A percentile compares a stretch with the other conserved stretches of the same genome.
These are phyloP conservation scores for Monopis laevigella DNA, from an alignment of 2,888 invertebrate species.

Conservation along the genomic window DNA sequence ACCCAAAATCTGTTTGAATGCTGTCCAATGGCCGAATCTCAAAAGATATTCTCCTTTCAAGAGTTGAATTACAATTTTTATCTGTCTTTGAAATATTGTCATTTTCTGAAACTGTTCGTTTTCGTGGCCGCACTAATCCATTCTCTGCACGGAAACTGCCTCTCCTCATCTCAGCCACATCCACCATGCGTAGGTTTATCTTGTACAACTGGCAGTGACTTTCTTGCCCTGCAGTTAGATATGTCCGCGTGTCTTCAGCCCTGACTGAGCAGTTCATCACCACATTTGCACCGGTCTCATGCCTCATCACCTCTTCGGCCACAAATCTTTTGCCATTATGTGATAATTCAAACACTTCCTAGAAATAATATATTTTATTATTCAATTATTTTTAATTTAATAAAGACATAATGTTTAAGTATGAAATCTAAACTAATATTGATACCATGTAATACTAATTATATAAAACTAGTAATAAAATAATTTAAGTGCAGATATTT, in stretches of 20 bases:
- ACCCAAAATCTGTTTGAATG: slow-evolving; percentile 87
- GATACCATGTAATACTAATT: too few species aligned
- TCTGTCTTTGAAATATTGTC: slow-evolving; percentile 56
- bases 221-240: slow-evolving; percentile 90
- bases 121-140: slow-evolving; percentile 47
- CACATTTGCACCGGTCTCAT: slow-evolving; percentile 88
- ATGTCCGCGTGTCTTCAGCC: slow-evolving; percentile 76
- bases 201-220: slow-evolving; percentile 88
- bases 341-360: slow-evolving; percentile 94
- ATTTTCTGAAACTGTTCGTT: slow-evolving; percentile 65
- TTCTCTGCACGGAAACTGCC: slow-evolving; percentile 63
- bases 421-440: too few species aligned
- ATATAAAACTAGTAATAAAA: too few species aligned
- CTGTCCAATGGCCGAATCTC: slow-evolving; percentile 81
- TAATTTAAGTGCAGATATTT: too few species aligned
- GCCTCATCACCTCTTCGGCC: slow-evolving; percentile 87
- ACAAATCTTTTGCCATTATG: slow-evolving; percentile 85
- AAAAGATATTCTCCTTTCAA: slow-evolving; percentile 74
- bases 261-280: slow-evolving; percentile 91
- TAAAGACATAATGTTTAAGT: too few species aligned
- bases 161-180: slow-evolving; percentile 65
- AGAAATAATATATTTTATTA: slow-evolving; percentile 39
- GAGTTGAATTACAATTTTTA: slow-evolving; percentile 43
- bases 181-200: slow-evolving; percentile 69
- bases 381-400: too few species aligned